Conservation (phyloP, 2,113 vertebrate genomes). For the Morone saxatilis region DNA sequence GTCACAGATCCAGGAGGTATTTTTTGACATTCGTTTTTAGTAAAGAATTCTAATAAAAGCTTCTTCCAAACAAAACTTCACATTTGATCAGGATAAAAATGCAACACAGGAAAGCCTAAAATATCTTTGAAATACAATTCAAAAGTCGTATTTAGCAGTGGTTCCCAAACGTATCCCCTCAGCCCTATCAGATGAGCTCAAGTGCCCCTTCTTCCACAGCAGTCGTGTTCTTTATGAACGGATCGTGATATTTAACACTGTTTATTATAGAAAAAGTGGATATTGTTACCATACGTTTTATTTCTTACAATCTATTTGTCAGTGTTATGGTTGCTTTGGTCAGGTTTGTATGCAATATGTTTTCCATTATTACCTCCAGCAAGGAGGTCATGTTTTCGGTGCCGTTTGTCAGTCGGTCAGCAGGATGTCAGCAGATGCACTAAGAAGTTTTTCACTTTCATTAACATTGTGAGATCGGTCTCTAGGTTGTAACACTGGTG, state of each 20-base stretch:
- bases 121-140: conserved; percentile 42
- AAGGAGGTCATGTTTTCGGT: too few relatives aligned
- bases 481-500: too few relatives aligned
- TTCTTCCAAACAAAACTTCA: conserved; percentile 37
- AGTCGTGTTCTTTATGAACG: not conserved
- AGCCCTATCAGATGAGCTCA: not conserved
- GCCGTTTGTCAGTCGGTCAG: too few relatives aligned
- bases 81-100: conserved; percentile 54
- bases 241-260: not conserved
- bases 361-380: not conserved
- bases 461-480: too few relatives aligned
- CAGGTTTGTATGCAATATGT: not conserved
- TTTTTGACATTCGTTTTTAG: conserved; percentile 54
- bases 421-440: too few relatives aligned
- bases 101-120: conserved; percentile 42
- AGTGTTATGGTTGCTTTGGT: not conserved
- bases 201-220: not conserved
- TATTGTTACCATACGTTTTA: not conserved
- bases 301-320: not conserved
- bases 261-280: not conserved
- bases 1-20: conserved; percentile 52
- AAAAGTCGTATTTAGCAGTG: conserved; percentile 10
- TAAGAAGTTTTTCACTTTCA: too few relatives aligned
- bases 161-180: not conserved
- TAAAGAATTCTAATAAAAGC: conserved; percentile 62